Evolutionary conservation across 1,140 invertebrate species (phyloP).

Genomic region (Drosophila albomicans): DNA sequence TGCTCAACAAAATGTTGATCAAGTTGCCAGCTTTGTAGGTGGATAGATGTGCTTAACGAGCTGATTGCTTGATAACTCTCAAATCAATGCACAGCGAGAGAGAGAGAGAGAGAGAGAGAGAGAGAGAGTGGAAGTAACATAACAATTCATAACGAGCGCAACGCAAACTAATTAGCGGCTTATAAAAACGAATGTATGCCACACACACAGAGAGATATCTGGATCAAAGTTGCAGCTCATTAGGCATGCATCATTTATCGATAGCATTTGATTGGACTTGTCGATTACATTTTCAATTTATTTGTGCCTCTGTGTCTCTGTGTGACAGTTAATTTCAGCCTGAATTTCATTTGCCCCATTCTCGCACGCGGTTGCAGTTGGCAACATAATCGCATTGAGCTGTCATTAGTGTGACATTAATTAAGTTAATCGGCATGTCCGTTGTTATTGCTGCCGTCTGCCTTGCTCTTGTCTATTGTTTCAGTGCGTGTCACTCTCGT

Average conservation of each 20-base stretch:
- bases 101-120: no score
- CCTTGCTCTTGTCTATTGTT: constrained; percentile 17
- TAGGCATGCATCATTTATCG: constrained; percentile 69
- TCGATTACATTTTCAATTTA: constrained; percentile 73
- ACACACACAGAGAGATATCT: constrained; percentile 1
- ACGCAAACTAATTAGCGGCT: constrained; percentile 74
- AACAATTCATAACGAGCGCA: constrained; percentile 57
- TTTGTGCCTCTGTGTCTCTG: constrained; percentile 35
- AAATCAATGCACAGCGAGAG: constrained; percentile 24
- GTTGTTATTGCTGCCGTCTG: constrained; percentile 25
- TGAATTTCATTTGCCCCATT: constrained; percentile 62
- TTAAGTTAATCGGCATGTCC: constrained; percentile 75
- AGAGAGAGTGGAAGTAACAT: no score
- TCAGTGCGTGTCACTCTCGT: constrained; percentile 68
- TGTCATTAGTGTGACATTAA: constrained; percentile 83
- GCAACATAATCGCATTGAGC: constrained; percentile 81
- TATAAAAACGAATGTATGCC: constrained; percentile 39
- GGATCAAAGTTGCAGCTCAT: constrained; percentile 41
- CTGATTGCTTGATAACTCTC: constrained; percentile 37
- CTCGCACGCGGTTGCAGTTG: constrained; percentile 33
- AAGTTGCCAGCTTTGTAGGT: constrained; percentile 12
- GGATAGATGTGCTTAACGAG: constrained; percentile 34
- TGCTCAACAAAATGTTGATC: constrained; percentile 14
- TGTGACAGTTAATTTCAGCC: constrained; percentile 55
- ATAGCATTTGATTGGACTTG: constrained; percentile 50